These are phyloP conservation scores for Lamellibrachia satsuma DNA, from an alignment of 2,888 invertebrate species.

Conservation along the genomic window DNA sequence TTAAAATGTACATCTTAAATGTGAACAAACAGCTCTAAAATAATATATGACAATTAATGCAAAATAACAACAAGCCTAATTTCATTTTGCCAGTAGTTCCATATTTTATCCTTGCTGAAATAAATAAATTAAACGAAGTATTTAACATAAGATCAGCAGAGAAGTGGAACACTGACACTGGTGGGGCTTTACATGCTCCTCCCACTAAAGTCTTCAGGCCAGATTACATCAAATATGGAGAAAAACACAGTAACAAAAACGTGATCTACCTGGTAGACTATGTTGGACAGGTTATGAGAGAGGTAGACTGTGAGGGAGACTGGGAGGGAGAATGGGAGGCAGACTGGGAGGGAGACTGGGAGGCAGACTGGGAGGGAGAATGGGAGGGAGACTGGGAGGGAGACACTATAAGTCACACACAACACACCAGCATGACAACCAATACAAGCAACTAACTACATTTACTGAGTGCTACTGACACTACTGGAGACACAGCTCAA, in stretches of 20 bases:
- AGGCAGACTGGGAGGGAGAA: no score
- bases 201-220: not conserved
- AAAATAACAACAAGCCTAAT: not conserved
- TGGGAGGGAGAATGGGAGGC: no score
- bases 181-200: not conserved
- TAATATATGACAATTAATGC: not conserved
- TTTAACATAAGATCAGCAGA: not conserved
- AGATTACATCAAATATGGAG: no score
- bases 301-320: no score
- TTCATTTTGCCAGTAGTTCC: not conserved
- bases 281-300: no score
- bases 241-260: no score
- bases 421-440: no score
- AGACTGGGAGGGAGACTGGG: no score
- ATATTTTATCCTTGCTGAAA: not conserved
- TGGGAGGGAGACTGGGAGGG: no score
- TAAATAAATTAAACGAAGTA: not conserved
- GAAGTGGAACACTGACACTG: not conserved
- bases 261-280: no score
- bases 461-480: not conserved
- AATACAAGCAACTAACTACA: not conserved
- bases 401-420: no score
- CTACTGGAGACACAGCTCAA: not conserved
- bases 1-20: not conserved
- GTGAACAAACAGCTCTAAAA: not conserved